Evolutionary conservation across 2,113 vertebrate species (phyloP), one percentile per base, ranked within the genome.

Genomic region (Ictidomys tridecemlineatus): DNA sequence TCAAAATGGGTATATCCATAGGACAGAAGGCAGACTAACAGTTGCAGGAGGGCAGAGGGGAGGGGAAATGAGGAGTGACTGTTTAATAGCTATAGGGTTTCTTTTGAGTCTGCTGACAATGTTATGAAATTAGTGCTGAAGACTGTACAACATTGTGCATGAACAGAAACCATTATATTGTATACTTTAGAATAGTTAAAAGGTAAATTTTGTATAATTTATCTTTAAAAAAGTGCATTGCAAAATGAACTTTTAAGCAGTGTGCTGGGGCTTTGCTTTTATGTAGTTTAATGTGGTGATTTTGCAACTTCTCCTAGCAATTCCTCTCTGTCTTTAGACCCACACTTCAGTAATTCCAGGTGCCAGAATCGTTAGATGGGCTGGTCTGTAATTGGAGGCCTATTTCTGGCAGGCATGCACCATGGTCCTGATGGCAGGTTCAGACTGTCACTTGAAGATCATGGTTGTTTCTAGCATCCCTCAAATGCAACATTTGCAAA

Each of bases 111-210:
- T 74, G 32, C 77, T 58, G 51, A 61, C 65, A 94, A 13, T 88
- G 77, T 88, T 76, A 86, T 88, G 79, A 67, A 95, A 95, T 72
- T 88, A 61, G 39, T 13, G 32, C 37, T 26, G 34, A 63, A 53
- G 82, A 12, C 51, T 45, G 32, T 14, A 51, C 65, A 45, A 37
- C 61, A 61, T 8, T 14, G 22, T 67, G 34, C 30, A 37, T 76
- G 32, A 26, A 26, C 14, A 48, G 9, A 82, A 87, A 69, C 24
- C 48, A 34, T 3, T n/a, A 30, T 65, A 53, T 14, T 51, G n/a
- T 42, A 79, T 34, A 48, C 11, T 22, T 77, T n/a, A 0, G 79
- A 89, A 67, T 58, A 20, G 39, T 91, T 65, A 67, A 86, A 73
- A 8, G 56, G 56, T 22, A 8, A 58, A 74, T 91, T 48, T 72